Conservation (phyloP, 2,888 invertebrate genomes). For the Agonopterix subpropinquella region DNA sequence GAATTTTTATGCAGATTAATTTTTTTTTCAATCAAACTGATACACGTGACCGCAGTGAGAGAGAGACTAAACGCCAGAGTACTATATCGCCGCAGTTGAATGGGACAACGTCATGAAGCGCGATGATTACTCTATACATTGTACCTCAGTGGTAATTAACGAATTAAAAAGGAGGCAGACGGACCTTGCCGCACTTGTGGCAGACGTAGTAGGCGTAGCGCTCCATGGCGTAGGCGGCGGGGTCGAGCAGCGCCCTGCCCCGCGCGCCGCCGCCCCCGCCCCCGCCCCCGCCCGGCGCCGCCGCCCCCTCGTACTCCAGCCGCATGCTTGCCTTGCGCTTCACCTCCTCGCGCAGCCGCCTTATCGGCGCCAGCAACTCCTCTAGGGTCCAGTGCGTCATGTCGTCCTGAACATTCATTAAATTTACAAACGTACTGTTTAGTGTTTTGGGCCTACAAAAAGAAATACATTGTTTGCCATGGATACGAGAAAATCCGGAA, state of each 20-base stretch:
- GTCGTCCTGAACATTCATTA: constrained; percentile 70
- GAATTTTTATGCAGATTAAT: no score
- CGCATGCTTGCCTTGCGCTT: constrained; percentile 95
- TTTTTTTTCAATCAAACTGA: no score
- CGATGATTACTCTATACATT: no score
- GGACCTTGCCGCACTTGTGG: constrained; percentile 91
- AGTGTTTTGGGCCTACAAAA: no score
- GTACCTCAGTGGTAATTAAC: no score
- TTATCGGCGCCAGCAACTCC: constrained; percentile 87
- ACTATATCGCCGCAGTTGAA: no score
- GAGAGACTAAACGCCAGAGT: no score
- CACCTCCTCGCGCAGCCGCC: constrained; percentile 91
- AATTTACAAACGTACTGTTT: no score
- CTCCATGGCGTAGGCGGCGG: constrained; percentile 95
- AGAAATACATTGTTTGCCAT: no score
- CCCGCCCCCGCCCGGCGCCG: constrained; percentile 85
- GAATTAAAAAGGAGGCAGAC: constrained; percentile 1
- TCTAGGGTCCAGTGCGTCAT: constrained; percentile 89
- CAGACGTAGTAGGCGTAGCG: constrained; percentile 99
- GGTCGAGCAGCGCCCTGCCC: constrained; percentile 84
- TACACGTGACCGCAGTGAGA: no score
- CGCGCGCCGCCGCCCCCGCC: constrained; percentile 80
- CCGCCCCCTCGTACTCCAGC: constrained; percentile 95
- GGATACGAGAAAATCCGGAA: no score
- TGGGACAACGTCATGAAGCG: no score